These are phyloP conservation scores for Pristionchus entomophagus DNA, from an alignment of 2,888 invertebrate species.

Conservation along the genomic window DNA sequence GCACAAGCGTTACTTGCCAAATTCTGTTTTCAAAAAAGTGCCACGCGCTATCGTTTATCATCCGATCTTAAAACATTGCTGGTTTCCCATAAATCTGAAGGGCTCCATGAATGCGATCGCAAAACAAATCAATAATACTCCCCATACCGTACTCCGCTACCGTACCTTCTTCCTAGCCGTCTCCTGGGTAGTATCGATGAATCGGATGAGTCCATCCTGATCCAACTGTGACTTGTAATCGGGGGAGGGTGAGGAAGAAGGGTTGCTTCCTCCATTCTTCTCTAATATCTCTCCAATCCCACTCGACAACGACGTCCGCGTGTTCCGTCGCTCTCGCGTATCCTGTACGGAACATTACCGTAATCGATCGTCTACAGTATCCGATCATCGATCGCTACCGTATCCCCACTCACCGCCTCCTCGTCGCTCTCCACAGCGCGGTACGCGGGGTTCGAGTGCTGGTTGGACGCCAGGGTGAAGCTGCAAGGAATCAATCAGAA, in stretches of 20 bases:
- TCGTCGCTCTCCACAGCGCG: not conserved
- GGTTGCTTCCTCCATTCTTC: not conserved
- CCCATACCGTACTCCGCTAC: no score
- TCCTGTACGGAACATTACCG: not conserved
- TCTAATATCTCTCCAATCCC: not conserved
- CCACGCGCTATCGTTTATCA: no score
- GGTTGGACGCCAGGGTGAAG: not conserved
- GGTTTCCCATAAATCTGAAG: no score
- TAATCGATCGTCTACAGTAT: not conserved
- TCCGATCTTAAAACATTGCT: no score
- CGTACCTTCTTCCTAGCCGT: constrained; percentile 40
- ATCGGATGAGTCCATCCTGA: constrained; percentile 57
- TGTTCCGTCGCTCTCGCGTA: constrained; percentile 2
- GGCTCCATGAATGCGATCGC: no score
- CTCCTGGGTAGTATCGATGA: constrained; percentile 51
- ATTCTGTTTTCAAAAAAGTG: no score
- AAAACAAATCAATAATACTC: no score
- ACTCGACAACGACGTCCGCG: constrained; percentile 9
- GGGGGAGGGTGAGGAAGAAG: not conserved
- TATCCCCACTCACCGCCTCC: constrained; percentile 1
- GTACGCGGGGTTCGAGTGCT: not conserved
- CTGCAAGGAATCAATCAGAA: constrained; percentile 1
- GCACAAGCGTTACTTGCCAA: no score
- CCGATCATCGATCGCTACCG: not conserved
- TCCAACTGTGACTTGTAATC: constrained; percentile 52